These are phyloP conservation scores for Cryptotermes secundus DNA, from an alignment of 1,140 invertebrate genomes.

Conservation along the genomic window DNA sequence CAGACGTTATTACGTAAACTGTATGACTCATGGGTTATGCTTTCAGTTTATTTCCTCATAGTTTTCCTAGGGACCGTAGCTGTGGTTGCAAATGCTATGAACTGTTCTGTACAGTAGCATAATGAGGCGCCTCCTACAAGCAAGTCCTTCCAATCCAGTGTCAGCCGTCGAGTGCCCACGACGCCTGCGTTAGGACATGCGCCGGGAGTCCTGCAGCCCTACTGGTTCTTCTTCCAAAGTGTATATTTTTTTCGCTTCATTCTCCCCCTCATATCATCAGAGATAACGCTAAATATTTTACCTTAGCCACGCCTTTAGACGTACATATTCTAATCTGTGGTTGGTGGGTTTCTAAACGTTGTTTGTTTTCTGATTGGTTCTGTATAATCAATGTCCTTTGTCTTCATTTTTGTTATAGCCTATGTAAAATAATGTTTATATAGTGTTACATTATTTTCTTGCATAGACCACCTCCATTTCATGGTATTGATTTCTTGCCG, in stretches of 20 bases:
- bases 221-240: background rate
- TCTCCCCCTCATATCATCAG: background rate
- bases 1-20: too few species aligned
- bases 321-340: background rate
- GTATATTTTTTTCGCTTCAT: too few species aligned
- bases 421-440: constrained; percentile 5
- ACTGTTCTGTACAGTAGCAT: background rate
- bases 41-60: too few species aligned
- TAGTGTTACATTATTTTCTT: background rate
- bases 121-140: background rate
- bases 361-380: background rate
- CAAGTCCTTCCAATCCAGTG: background rate
- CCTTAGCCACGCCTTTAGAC: background rate
- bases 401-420: background rate
- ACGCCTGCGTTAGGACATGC: background rate
- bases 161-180: background rate
- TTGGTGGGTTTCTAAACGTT: constrained; percentile 6
- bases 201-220: background rate
- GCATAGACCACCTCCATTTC: background rate
- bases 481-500: background rate
- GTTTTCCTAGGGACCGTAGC: too few species aligned
- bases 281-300: background rate
- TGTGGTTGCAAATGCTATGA: background rate
- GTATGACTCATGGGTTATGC: too few species aligned
- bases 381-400: background rate